Conservation (phyloP, 2,797 vertebrate species). For the Urosaurus nigricauda region DNA sequence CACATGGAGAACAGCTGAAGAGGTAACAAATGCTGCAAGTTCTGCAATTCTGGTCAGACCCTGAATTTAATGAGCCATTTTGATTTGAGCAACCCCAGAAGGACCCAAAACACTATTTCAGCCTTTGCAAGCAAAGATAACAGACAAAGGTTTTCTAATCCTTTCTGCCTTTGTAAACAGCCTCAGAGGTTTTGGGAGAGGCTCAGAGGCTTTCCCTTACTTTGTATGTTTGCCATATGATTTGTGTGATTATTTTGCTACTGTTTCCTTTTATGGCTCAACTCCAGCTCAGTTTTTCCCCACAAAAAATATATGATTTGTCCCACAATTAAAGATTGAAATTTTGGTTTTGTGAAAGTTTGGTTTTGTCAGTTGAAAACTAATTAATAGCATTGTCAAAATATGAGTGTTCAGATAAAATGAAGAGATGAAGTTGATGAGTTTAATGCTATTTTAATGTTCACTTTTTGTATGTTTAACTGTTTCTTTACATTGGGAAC, state of each 20-base stretch:
- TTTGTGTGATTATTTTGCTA: not conserved
- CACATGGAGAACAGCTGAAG: conserved; percentile 84
- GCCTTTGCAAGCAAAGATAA: not conserved
- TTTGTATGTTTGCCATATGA: not conserved
- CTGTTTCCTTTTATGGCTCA: not conserved
- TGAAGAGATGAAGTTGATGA: not conserved
- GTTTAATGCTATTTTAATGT: not conserved
- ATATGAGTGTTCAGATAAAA: not conserved
- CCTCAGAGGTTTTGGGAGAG: not conserved
- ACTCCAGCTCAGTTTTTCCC: not conserved
- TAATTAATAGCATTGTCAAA: not conserved
- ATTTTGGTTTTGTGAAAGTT: not conserved
- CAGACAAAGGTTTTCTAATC: not conserved
- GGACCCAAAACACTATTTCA: not conserved
- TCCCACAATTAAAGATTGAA: not conserved
- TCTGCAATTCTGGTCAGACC: not conserved
- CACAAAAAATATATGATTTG: not conserved
- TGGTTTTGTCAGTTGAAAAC: not conserved
- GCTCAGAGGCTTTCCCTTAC: not conserved
- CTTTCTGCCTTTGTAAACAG: no score
- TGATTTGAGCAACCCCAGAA: not conserved
- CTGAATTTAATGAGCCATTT: not conserved
- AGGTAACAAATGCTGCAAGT: conserved; percentile 70
- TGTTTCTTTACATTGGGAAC: no score
- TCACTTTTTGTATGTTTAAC: no score